These are phyloP conservation scores for Falco peregrinus DNA, from an alignment of 2,797 vertebrate species.

Conservation along the genomic window DNA sequence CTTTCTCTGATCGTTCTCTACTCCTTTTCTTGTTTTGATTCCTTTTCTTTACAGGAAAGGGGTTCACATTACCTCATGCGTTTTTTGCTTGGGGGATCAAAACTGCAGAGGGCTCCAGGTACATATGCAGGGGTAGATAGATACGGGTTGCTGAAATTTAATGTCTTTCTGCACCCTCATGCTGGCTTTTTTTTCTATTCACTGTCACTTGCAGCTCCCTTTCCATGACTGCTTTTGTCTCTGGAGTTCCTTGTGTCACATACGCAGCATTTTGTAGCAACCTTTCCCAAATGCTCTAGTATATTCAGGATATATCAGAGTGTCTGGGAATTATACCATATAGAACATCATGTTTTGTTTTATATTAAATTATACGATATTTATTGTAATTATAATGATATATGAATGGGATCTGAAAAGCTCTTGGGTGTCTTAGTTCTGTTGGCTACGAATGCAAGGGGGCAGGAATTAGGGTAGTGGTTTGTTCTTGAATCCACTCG, in stretches of 20 bases:
- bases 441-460: background rate
- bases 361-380: background rate
- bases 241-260: background rate
- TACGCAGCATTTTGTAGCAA: background rate
- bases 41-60: background rate
- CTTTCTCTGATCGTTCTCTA: background rate
- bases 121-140: background rate
- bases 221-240: background rate
- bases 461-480: background rate
- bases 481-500: background rate
- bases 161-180: background rate
- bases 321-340: background rate
- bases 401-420: background rate
- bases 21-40: background rate
- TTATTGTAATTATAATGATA: too few species aligned
- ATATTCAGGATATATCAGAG: background rate
- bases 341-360: background rate
- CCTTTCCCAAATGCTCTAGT: background rate
- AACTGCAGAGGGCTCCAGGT: background rate
- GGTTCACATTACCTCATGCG: background rate
- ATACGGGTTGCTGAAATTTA: background rate
- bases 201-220: background rate
- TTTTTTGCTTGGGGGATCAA: background rate
- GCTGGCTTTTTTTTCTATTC: background rate
- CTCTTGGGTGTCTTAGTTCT: background rate